Evolutionary conservation across 2,888 invertebrate species (phyloP).

Genomic region (Bruchidius siliquastri): DNA sequence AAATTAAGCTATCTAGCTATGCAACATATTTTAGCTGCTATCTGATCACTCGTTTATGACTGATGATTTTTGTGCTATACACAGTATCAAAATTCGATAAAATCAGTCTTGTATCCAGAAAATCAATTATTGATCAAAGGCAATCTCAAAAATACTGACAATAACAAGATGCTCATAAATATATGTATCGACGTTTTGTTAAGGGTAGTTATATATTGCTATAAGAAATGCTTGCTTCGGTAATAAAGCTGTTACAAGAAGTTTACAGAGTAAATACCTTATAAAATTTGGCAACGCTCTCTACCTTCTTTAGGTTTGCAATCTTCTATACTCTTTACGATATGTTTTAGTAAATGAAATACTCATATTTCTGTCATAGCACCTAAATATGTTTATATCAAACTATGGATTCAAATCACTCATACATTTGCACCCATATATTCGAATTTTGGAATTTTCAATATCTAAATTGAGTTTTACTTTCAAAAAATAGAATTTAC

Average conservation of each 20-base stretch:
- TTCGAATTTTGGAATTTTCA: no score
- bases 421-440: no score
- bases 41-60: background rate
- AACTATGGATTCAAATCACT: no score
- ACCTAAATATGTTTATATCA: no score
- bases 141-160: background rate
- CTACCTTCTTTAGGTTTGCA: background rate
- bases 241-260: background rate
- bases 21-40: background rate
- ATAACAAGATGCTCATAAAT: background rate
- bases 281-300: background rate
- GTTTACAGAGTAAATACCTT: background rate
- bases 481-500: no score
- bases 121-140: background rate
- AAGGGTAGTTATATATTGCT: background rate
- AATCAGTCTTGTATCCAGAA: background rate
- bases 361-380: background rate
- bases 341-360: background rate
- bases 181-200: background rate
- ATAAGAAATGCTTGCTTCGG: background rate
- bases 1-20: background rate
- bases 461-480: no score
- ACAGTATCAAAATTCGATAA: background rate
- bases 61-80: background rate
- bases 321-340: background rate